Base-by-base conservation (phyloP, 2,797 vertebrate genomes). In the Poecilia picta region DNA sequence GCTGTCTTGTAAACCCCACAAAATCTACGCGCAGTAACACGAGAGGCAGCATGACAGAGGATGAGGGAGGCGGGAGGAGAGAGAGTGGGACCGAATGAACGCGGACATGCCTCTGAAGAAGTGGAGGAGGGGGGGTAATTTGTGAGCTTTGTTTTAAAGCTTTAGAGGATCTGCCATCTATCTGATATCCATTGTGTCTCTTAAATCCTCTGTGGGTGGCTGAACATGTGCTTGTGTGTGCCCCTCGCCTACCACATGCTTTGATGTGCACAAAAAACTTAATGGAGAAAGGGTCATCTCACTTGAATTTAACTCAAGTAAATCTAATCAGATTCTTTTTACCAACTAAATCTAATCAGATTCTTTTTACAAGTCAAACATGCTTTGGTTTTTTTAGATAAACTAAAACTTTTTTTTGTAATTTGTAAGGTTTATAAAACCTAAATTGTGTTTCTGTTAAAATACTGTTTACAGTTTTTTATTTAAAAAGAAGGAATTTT, bases 71-170 rank as follows among this genome's bases (percentile, higher is more conserved):
- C 33, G 73, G 79, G 62, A 85, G 78, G 81, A 75, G 84, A 78
- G 75, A 86, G 75, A 86, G 86, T 76, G 80, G 84, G 85, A 85
- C 75, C 83, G 83, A 85, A 80, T 2, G 23, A 87, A 87, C 79
- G 81, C 84, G 78, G 86, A 82, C 81, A 82, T 87, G 89, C 77
- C 90, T 88, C 90, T 86, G 86, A 88, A 89, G 85, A 89, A 83
- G 85, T 91, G 93, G 91, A 92, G 92, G 93, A 94, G 94, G 92
- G 87, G 82, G 87, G 90, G 93, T 92, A 92, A 95, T 95, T 95
- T 95, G 93, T 89, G 92, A 94, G 93, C 93, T 93, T 86, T 83
- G 91, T 94, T 95, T 94, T 94, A 94, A 89, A 91, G 93, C 93
- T 95, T 95, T 93, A 91, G 93, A 91, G 92, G 93, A 95, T 94